phyloP scores from a whole-genome alignment of 2,888 invertebrate genomes.

The Cephus pulcher region DNA sequence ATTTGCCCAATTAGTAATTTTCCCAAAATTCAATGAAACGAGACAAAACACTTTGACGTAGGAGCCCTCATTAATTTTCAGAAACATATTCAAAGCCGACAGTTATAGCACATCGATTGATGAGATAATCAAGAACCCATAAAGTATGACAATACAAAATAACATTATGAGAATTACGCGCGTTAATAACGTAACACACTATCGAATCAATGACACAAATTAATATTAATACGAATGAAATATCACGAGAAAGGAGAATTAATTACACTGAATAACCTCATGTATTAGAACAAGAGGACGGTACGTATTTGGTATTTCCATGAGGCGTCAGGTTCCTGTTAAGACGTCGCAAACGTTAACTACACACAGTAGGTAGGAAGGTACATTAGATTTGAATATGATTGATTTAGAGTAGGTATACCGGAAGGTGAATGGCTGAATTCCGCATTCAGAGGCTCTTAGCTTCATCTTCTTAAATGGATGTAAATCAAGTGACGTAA shows the following conservation, averaged over 20 bases:
- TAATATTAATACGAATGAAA: not conserved
- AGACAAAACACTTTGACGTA: not conserved
- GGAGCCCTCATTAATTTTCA: not conserved
- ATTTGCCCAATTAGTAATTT: not conserved
- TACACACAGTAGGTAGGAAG: not conserved
- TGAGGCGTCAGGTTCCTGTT: not conserved
- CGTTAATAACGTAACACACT: not conserved
- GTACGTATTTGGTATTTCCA: not conserved
- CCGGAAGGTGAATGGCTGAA: slow-evolving; percentile 42
- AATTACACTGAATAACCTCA: not conserved
- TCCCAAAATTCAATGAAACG: not conserved
- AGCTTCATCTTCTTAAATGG: not conserved
- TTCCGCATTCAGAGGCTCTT: not conserved
- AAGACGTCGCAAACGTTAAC: not conserved
- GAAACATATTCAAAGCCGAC: not conserved
- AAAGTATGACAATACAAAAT: not conserved
- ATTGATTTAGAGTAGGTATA: slow-evolving; percentile 55
- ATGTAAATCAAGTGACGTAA: not conserved
- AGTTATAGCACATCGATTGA: not conserved
- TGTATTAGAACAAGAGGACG: not conserved
- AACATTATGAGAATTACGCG: not conserved
- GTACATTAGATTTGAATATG: slow-evolving; percentile 48
- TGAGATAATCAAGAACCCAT: not conserved
- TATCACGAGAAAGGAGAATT: not conserved
- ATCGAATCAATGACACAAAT: not conserved